phyloP scores from a whole-genome alignment of 2,113 vertebrate genomes.

The Phycodurus eques region DNA sequence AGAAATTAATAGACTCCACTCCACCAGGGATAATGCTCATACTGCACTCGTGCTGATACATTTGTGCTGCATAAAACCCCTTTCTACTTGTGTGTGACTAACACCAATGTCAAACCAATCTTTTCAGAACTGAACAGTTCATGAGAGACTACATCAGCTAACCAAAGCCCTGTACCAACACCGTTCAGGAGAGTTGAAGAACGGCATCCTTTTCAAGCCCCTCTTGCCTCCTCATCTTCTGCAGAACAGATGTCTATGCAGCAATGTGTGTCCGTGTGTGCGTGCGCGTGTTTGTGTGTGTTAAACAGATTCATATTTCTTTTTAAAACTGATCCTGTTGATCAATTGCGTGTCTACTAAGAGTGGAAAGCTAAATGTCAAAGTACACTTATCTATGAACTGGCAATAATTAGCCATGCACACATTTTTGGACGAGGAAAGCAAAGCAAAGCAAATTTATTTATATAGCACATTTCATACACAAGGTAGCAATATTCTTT shows the following conservation, averaged over 20 bases:
- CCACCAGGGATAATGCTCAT: slow-evolving; percentile 13
- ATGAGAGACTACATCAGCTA: slow-evolving; percentile 11
- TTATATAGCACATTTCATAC: no score
- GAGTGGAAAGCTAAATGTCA: no score
- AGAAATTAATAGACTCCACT: slow-evolving; percentile 17
- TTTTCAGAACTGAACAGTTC: slow-evolving; percentile 18
- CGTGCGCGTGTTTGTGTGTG: no score
- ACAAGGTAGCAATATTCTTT: no score
- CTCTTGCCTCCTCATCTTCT: not conserved
- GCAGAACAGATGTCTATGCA: slow-evolving; percentile 20
- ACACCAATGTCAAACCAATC: slow-evolving; percentile 20
- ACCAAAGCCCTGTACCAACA: slow-evolving; percentile 34
- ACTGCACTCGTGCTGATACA: slow-evolving; percentile 13
- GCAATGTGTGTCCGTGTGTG: no score
- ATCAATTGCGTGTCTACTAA: no score
- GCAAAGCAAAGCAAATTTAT: no score
- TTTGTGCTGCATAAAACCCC: slow-evolving; percentile 23
- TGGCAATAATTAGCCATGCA: not conserved
- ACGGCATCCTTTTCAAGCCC: slow-evolving; percentile 31
- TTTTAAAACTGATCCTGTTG: no score
- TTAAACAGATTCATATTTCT: no score
- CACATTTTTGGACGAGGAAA: not conserved
- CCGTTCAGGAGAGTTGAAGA: slow-evolving; percentile 10
- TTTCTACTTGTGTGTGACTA: slow-evolving; percentile 16
- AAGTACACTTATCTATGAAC: not conserved